Percentiles rank a stretch among this genome's conserved stretches.
These are phyloP conservation scores for Palythoa grandiflora DNA, from an alignment of 92 coral and sea anemone species.

Conservation along the genomic window DNA sequence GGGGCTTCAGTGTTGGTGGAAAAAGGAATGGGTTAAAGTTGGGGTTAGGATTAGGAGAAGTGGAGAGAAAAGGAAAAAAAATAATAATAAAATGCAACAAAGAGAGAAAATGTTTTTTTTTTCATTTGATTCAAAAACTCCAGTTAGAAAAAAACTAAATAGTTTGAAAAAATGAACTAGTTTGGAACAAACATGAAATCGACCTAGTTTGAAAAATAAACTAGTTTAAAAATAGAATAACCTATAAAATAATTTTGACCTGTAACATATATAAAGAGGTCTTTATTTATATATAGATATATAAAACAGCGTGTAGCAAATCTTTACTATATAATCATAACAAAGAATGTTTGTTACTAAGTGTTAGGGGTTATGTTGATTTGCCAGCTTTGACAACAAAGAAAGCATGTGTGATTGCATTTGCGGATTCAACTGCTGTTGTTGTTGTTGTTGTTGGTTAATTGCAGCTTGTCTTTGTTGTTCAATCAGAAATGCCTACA, in stretches of 20 bases:
- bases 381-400: constrained; percentile 26
- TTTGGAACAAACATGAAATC: not conserved
- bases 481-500: constrained; percentile 29
- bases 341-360: not conserved
- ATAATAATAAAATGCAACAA: not conserved
- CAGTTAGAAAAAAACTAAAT: not conserved
- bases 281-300: not conserved
- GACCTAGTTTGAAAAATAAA: constrained; percentile 1
- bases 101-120: not conserved
- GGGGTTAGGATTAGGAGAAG: no score
- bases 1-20: not conserved
- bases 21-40: not conserved
- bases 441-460: constrained; percentile 25
- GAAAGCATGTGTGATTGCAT: constrained; percentile 36
- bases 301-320: constrained; percentile 5
- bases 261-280: not conserved
- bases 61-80: not conserved
- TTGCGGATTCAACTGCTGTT: constrained; percentile 35
- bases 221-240: not conserved
- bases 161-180: not conserved
- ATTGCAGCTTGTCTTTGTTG: constrained; percentile 44
- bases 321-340: not conserved
- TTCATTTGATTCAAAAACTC: not conserved
- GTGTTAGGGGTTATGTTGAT: constrained; percentile 3
- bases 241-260: not conserved